Conservation (phyloP, 2,113 vertebrate species). For the Phyllostomus hastatus region DNA sequence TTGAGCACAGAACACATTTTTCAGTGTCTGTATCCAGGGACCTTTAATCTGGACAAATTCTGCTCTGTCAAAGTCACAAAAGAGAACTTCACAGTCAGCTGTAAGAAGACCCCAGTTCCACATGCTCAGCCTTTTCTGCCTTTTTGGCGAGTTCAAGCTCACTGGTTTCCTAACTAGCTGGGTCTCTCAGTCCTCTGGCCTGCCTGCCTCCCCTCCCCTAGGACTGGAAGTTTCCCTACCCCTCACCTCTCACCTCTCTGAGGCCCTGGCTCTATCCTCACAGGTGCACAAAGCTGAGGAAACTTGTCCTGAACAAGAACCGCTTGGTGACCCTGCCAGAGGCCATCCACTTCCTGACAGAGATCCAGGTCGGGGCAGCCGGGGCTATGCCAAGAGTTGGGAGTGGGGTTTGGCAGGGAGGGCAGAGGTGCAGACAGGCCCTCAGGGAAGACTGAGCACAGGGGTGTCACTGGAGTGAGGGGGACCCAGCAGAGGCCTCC, state of each 20-base stretch:
- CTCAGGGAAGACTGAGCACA: not conserved
- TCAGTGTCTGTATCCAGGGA: not conserved
- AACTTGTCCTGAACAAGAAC: conserved; percentile 96
- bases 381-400: fast-evolving
- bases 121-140: fast-evolving
- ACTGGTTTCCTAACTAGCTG: not conserved
- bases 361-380: conserved; percentile 86
- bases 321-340: conserved; percentile 95
- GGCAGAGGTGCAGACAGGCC: not conserved
- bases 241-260: not conserved
- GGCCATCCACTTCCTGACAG: conserved; percentile 93
- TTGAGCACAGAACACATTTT: not conserved
- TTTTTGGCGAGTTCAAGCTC: fast-evolving
- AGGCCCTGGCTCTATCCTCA: not conserved
- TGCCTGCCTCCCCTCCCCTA: fast-evolving
- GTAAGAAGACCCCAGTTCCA: no score
- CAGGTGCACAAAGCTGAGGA: conserved; percentile 95
- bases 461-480: not conserved
- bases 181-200: not conserved
- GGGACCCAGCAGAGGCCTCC: not conserved
- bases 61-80: not conserved
- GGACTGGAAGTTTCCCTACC: not conserved
- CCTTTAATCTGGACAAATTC: not conserved
- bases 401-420: fast-evolving
- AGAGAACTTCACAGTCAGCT: not conserved